Conservation (phyloP, 2,888 invertebrate species). For the Asteroscopus sphinx region DNA sequence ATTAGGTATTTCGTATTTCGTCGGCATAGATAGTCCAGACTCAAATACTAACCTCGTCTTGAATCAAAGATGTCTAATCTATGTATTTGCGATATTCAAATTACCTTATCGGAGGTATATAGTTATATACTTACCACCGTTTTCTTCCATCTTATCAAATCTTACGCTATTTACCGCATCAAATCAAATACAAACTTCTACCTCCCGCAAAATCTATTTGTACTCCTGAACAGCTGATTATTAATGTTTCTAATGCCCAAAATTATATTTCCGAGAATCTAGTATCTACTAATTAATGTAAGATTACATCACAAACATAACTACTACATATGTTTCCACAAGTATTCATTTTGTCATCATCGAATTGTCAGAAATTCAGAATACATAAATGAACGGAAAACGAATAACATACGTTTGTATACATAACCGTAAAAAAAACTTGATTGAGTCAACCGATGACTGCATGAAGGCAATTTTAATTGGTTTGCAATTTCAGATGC, state of each 20-base stretch:
- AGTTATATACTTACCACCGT: too few relatives aligned
- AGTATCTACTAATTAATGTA: background rate
- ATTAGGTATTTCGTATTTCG: too few relatives aligned
- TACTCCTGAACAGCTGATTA: background rate
- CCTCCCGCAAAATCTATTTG: background rate
- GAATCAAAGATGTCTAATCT: too few relatives aligned
- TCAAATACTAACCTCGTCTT: too few relatives aligned
- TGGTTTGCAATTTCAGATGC: constrained; percentile 20
- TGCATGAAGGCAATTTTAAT: constrained; percentile 32
- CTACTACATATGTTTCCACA: background rate
- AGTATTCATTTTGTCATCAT: too few relatives aligned
- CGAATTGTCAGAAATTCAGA: too few relatives aligned
- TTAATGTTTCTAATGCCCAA: background rate
- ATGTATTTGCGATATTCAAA: too few relatives aligned
- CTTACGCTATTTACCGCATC: background rate
- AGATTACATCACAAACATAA: background rate
- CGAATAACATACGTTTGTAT: too few relatives aligned
- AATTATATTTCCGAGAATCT: background rate
- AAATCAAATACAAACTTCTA: background rate
- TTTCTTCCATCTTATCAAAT: too few relatives aligned
- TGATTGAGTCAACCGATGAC: background rate
- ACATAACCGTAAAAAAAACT: background rate
- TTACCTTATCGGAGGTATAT: too few relatives aligned
- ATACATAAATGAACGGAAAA: too few relatives aligned
- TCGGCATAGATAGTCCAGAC: too few relatives aligned